Evolutionary conservation across 2,888 invertebrate genomes (phyloP), one percentile per base, ranked within the genome.

Genomic region (Athripsodes cinereus): DNA sequence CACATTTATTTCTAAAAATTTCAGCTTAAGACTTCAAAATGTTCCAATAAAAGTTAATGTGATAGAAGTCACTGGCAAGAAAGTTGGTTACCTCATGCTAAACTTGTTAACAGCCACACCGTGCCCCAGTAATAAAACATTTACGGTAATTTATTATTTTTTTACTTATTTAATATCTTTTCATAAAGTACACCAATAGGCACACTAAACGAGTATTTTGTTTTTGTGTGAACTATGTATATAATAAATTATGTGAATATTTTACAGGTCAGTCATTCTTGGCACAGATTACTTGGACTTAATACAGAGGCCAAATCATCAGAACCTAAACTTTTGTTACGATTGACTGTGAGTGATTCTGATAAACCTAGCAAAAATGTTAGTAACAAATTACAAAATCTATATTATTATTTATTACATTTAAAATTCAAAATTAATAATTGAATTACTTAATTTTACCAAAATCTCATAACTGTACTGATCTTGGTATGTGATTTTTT

Each of bases 41-140:
- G 81, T 85, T 1, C 87, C 89, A 0, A 75, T 90, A 22, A 86
- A 88, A 69, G 73, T 90, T 48, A 87, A 89, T 69, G 87, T 87
- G 60, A 83, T 76, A 64, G 75, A 81, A 22, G 72, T 79, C 51
- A 76, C 78, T 40, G 75, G 79, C 1, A 79, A 79, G 49, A 80
- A 82, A 67, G 75, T 90, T 50, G 91, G 90, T 1, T 87, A 86
- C 61, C 69, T 87, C 47, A 69, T 90, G 10, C 68, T 90, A 8
- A 88, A 86, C 53, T 70, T 90, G 19, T 78, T 88, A 5, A 82
- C 85, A 49, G 85, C 90, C 1, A 19, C 18, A 16, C 55, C 49
- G 6, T 48, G 35, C 52, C 44, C 16, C 22, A 13, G 6, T 22
- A 19, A 19, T 13, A 35, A 35, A 52, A 11, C n/a, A 44, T 34